Base-by-base conservation (phyloP, 1,140 invertebrate genomes). In the Megalopta genalis region DNA sequence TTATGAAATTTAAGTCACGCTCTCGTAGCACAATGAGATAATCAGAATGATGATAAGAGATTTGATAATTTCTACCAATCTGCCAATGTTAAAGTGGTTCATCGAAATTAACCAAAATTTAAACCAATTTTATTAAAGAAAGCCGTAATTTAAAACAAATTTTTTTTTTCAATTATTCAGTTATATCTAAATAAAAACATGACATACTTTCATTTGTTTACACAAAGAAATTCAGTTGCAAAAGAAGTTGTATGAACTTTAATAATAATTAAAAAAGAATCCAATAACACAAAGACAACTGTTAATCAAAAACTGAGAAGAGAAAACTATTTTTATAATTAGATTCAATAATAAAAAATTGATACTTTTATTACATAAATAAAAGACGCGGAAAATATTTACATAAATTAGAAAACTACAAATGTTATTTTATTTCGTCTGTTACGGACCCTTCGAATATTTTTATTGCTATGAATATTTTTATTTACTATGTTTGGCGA, bases 1-100 rank as follows among this genome's bases (percentile, higher is more conserved):
- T 68, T 42, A 64, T 62, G 52, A 77, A 62, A 70, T 39, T 6
- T 39, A 75, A 57, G 2, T 76, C 54, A 32, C 21, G 42, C 37
- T 37, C 27, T 69, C 37, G 62, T 70, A 32, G 12, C 49, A 16
- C 16, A 49, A 69, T 37, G 54, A 46, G 18, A 69, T n/a, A 57
- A 5, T 60, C 14, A 46, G 37, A 75, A 23, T 42, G 46, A 16
- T 39, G 63, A 75, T 67, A 42, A 68, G 27, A 59, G 39, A 27
- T 76, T 76, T 25, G n/a, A 46, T 68, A 76, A n/a, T 18, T 66
- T 16, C 9, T 37, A 59, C 21, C 42, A n/a, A 32, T 16, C n/a
- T 16, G 4, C 18, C 32, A 18, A 7, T 60, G 37, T 32, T 52
- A 37, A n/a, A 62, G 60, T 37, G 42, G 9, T 64, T 32, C 25